Conservation (phyloP, 2,113 vertebrate genomes). For the Oceanodroma tethys region DNA sequence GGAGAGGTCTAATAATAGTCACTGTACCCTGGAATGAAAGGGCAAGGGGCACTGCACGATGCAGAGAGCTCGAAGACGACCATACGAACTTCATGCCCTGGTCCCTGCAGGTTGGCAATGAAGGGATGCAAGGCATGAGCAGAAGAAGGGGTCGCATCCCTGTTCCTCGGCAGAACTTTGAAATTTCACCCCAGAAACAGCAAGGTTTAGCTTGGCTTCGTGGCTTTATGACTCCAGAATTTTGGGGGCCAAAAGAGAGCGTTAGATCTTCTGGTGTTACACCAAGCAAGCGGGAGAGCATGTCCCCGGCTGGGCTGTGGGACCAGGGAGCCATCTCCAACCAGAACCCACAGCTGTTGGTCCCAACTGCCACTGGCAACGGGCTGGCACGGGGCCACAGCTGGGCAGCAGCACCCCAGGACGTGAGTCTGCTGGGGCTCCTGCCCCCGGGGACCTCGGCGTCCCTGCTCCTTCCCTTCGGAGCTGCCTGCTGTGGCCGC, state of each 20-base stretch:
- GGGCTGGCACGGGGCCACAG: fast-evolving
- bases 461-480: background rate
- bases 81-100: background rate
- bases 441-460: fast-evolving
- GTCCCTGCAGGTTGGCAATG: background rate
- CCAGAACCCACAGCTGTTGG: background rate
- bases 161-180: background rate
- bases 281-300: fast-evolving
- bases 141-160: background rate
- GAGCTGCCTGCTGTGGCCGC: background rate
- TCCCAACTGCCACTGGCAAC: background rate
- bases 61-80: background rate
- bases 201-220: background rate
- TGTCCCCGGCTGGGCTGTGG: background rate
- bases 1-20: slow-evolving; percentile 61
- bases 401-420: background rate
- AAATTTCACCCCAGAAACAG: background rate
- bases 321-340: background rate
- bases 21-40: slow-evolving; percentile 23
- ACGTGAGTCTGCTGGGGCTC: background rate
- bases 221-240: background rate
- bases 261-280: background rate
- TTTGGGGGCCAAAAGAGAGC: background rate
- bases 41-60: background rate
- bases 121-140: background rate